These are phyloP conservation scores for Siniperca knerii DNA, from an alignment of 2,113 vertebrate species.

Conservation along the genomic window DNA sequence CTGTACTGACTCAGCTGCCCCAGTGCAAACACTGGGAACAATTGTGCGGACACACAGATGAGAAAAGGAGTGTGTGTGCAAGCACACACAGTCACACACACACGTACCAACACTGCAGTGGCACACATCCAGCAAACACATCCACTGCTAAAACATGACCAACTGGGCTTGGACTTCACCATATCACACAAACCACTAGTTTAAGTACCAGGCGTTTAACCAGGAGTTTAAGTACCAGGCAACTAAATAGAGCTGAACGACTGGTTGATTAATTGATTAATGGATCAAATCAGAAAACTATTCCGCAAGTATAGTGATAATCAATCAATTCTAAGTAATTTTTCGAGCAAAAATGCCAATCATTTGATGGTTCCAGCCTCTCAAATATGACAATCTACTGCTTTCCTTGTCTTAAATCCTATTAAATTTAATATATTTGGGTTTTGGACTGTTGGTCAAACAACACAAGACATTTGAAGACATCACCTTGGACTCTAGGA, in stretches of 20 bases:
- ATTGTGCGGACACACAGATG: conserved; percentile 74
- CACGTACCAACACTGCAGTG: conserved; percentile 19
- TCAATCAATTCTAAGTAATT: not conserved
- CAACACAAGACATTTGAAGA: not conserved
- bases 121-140: conserved; percentile 66
- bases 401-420: not conserved
- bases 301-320: not conserved
- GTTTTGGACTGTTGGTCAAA: not conserved
- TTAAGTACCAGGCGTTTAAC: too few species aligned
- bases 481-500: not conserved
- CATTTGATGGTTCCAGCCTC: not conserved
- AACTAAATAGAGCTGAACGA: not conserved
- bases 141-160: conserved; percentile 64
- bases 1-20: conserved; percentile 82
- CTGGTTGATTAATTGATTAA: not conserved
- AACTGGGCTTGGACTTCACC: conserved; percentile 26
- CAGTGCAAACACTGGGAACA: conserved; percentile 79
- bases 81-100: too few species aligned
- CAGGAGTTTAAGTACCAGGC: not conserved
- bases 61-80: conserved; percentile 43
- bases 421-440: too few species aligned
- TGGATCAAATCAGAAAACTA: not conserved
- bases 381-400: not conserved
- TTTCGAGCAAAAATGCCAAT: not conserved
- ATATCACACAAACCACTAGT: conserved; percentile 26